Conservation (phyloP, 2,797 vertebrate species). For the Tangara arthus region DNA sequence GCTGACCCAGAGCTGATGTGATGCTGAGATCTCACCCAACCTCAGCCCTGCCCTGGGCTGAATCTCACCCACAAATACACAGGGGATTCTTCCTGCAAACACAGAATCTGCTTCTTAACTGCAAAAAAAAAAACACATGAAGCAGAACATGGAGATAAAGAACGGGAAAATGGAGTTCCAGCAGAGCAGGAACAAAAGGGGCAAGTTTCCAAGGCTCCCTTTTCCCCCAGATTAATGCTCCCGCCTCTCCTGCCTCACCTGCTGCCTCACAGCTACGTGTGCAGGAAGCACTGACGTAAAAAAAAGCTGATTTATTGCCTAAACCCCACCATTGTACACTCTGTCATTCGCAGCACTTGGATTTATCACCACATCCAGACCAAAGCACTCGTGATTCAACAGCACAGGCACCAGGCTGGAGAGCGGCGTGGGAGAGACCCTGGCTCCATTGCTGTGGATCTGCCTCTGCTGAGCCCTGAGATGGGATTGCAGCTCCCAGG, state of each 20-base stretch:
- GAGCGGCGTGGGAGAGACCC: not conserved
- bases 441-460: not conserved
- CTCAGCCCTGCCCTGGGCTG: not conserved
- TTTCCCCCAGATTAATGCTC: not conserved
- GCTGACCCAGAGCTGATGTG: fast-evolving
- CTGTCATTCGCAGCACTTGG: not conserved
- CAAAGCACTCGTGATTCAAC: not conserved
- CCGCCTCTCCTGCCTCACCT: not conserved
- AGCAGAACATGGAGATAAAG: not conserved
- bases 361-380: not conserved
- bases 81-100: not conserved
- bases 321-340: not conserved
- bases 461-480: not conserved
- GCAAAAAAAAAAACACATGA: not conserved
- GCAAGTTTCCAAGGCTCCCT: not conserved
- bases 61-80: not conserved
- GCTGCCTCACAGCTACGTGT: fast-evolving
- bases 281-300: not conserved
- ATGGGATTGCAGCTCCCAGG: not conserved
- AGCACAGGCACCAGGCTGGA: not conserved
- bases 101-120: not conserved
- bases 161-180: not conserved
- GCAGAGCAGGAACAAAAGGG: not conserved
- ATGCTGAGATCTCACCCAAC: not conserved
- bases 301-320: not conserved